A percentile compares a stretch with the other conserved stretches of the same genome.
phyloP scores from a whole-genome alignment of 2,888 invertebrate species.

The Lathronympha strigana region DNA sequence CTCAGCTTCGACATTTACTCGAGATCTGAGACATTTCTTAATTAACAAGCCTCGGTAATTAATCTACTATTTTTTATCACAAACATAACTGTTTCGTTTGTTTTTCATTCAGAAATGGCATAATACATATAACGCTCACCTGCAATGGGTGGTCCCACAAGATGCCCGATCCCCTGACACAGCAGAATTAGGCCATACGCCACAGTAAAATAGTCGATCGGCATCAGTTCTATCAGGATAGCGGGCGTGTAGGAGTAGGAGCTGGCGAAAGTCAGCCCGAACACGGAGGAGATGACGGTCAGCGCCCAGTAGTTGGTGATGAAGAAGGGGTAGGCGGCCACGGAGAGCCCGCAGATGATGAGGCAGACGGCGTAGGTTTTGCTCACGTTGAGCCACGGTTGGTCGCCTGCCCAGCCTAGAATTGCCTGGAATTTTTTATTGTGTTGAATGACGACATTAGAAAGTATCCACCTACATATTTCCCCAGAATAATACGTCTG shows the following conservation, averaged over 20 bases:
- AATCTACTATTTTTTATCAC: too few species aligned
- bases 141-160: constrained; percentile 95
- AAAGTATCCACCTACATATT: too few species aligned
- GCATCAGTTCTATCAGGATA: constrained; percentile 94
- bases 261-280: constrained; percentile 95
- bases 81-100: too few species aligned
- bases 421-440: too few species aligned
- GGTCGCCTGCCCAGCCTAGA: constrained; percentile 95
- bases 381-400: constrained; percentile 92
- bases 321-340: constrained; percentile 84
- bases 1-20: too few species aligned
- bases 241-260: constrained; percentile 96
- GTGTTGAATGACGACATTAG: too few species aligned
- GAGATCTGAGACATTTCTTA: too few species aligned
- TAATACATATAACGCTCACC: too few species aligned
- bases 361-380: constrained; percentile 93
- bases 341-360: constrained; percentile 86
- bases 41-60: too few species aligned
- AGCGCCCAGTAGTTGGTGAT: constrained; percentile 79
- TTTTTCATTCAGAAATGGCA: too few species aligned
- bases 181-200: constrained; percentile 95
- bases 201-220: constrained; percentile 94
- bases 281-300: constrained; percentile 84
- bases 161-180: constrained; percentile 96
- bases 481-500: too few species aligned